Evolutionary conservation across 2,888 invertebrate species (phyloP).

Genomic region (Mythimna lalbum): DNA sequence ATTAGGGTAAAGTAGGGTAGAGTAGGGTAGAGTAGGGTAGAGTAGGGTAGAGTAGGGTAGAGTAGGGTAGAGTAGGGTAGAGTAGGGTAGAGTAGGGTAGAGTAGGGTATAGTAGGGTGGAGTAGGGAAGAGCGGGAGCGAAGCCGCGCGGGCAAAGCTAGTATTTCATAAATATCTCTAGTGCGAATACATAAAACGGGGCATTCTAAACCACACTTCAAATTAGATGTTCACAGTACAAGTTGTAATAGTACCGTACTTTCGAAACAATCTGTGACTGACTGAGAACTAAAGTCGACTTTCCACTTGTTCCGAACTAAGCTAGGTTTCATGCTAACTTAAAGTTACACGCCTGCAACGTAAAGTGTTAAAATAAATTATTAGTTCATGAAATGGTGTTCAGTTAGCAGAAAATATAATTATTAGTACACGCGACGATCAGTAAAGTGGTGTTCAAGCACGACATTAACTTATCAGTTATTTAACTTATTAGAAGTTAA

Average conservation of each 20-base stretch:
- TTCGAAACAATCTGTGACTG: slow-evolving; percentile 69
- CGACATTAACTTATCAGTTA: neutral
- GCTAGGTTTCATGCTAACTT: slow-evolving; percentile 45
- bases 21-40: too few relatives aligned
- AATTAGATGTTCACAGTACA: slow-evolving; percentile 18
- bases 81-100: too few relatives aligned
- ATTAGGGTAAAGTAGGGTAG: too few relatives aligned
- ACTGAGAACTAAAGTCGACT: slow-evolving; percentile 58
- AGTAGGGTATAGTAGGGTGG: too few relatives aligned
- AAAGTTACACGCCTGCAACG: slow-evolving; percentile 45
- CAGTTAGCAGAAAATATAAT: slow-evolving; percentile 44
- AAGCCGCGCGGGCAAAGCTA: too few relatives aligned
- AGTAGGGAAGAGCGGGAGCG: too few relatives aligned
- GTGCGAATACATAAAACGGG: neutral
- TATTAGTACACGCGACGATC: slow-evolving; percentile 20
- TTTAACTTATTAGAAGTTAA: too few relatives aligned
- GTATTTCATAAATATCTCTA: neutral
- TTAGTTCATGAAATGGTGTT: slow-evolving; percentile 40
- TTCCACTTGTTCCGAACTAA: slow-evolving; percentile 59
- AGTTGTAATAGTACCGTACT: slow-evolving; percentile 44
- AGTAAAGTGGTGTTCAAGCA: neutral
- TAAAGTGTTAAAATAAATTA: slow-evolving; percentile 60
- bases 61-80: too few relatives aligned
- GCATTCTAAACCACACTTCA: neutral
- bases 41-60: too few relatives aligned